Evolutionary conservation across 2,113 vertebrate genomes (phyloP).

Genomic region (Mystacornis crossleyi): DNA sequence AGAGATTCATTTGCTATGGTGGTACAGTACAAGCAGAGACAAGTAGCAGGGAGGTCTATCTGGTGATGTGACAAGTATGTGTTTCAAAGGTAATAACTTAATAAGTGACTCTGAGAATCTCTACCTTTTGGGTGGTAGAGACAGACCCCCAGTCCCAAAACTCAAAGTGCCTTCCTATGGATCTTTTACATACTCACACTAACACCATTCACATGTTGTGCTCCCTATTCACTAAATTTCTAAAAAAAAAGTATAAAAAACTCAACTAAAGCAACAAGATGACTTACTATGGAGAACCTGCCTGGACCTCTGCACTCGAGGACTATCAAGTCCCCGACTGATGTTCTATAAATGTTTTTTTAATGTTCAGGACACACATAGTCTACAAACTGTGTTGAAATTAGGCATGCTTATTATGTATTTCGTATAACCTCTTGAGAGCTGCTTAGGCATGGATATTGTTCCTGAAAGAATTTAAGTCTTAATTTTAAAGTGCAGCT

Average conservation of each 20-base stretch:
- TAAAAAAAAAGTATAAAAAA: background rate
- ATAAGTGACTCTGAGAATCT: background rate
- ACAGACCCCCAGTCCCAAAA: background rate
- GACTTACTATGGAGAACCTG: background rate
- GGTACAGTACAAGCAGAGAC: background rate
- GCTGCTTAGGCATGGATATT: background rate
- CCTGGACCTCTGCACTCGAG: background rate
- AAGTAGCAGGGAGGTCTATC: background rate
- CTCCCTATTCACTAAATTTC: background rate
- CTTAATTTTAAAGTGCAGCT: background rate
- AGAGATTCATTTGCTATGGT: background rate
- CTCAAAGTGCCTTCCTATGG: background rate
- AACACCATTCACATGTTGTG: fast-evolving
- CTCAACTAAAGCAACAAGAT: background rate
- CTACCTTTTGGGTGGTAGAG: background rate
- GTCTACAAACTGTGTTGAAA: background rate
- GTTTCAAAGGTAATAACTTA: background rate
- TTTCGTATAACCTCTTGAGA: background rate
- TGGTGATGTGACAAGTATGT: background rate
- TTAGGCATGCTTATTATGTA: background rate
- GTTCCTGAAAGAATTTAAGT: background rate
- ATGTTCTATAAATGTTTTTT: background rate
- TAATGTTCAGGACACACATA: background rate
- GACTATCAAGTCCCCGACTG: background rate
- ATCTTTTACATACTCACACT: background rate